These are phyloP conservation scores for Nasonia longicornis DNA, from an alignment of 1,140 invertebrate genomes.

Conservation along the genomic window DNA sequence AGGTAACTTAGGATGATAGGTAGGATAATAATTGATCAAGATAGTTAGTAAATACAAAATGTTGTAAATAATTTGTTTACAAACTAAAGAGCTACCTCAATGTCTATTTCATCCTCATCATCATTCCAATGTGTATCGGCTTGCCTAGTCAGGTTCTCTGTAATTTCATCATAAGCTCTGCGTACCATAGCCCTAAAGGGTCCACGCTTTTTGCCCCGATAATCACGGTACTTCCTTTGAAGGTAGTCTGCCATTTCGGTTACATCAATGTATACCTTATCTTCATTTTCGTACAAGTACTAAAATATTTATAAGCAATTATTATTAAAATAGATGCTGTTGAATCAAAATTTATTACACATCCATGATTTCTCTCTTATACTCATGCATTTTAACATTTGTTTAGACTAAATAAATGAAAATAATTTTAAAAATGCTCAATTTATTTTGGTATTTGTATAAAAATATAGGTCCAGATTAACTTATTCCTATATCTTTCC, in stretches of 20 bases:
- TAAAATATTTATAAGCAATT: constrained; percentile 65
- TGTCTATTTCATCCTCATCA: constrained; percentile 71
- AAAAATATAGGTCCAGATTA: no score
- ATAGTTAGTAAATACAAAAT: background rate
- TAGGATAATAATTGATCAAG: background rate
- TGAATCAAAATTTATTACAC: background rate
- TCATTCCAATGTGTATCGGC: constrained; percentile 64
- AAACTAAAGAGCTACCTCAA: constrained; percentile 64
- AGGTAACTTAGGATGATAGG: background rate
- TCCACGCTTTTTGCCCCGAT: constrained; percentile 75
- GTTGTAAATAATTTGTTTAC: background rate
- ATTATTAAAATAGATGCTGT: constrained; percentile 22
- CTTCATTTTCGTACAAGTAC: constrained; percentile 79
- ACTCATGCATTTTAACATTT: no score
- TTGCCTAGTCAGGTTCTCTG: constrained; percentile 63
- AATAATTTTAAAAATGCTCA: no score
- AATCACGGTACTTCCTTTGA: constrained; percentile 78
- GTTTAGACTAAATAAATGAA: no score
- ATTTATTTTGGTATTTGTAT: no score
- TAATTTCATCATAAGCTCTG: constrained; percentile 70
- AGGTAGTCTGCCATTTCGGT: constrained; percentile 80
- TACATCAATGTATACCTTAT: constrained; percentile 79
- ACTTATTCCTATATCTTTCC: no score
- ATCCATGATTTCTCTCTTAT: background rate
- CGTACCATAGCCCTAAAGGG: constrained; percentile 77